Evolutionary conservation across 30 jellyfish, hydroid and myxozoan species (phyloP), one percentile per base, ranked within the genome.

Genomic region (Pelagia noctiluca): DNA sequence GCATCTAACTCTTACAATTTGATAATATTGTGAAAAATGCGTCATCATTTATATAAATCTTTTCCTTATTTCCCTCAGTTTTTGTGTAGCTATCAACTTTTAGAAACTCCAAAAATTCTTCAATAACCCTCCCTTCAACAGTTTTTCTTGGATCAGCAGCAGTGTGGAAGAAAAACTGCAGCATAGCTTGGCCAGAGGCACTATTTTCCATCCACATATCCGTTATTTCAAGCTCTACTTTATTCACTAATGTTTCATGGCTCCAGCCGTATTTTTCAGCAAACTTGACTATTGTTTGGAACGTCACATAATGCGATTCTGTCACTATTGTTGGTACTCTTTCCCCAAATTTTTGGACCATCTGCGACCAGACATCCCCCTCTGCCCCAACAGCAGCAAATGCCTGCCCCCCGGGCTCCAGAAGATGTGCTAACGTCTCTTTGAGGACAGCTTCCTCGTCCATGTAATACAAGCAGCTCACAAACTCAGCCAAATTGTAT

Each of bases 321-420:
- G 33, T 53, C 24, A 19, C 11, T 47, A 75, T 16, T 25, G 87
- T 50, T 3, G 53, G 60, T n/a, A 75, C 34, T 30, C 54, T 75
- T 63, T 24, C 18, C n/a, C 30, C 34, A 36, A 75, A 75, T 50
- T 70, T 46, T 48, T 52, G 26, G 0, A 75, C 18, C 21, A 75
- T 29, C 18, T 75, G 36, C 76, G 57, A 70, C 87, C 87, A 75
- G 2, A 75, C 57, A 54, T 75, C 87, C 16, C 64, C 76, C 34
- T 75, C 37, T 31, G 48, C 57, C 34, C 87, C 87, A 57, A 75
- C 87, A 36, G 60, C 76, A 50, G 23, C 28, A 5, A 75, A 26
- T 1, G 54, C 31, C 75, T 48, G 57, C 42, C 87, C 87, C 3
- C 24, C 24, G 32, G 19, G 11, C 10, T n/a, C 37, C 64, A 75